A percentile compares a stretch with the other conserved stretches of the same genome.
Conservation (phyloP, 2,888 invertebrate genomes). For the Pristionchus maxplancki region DNA sequence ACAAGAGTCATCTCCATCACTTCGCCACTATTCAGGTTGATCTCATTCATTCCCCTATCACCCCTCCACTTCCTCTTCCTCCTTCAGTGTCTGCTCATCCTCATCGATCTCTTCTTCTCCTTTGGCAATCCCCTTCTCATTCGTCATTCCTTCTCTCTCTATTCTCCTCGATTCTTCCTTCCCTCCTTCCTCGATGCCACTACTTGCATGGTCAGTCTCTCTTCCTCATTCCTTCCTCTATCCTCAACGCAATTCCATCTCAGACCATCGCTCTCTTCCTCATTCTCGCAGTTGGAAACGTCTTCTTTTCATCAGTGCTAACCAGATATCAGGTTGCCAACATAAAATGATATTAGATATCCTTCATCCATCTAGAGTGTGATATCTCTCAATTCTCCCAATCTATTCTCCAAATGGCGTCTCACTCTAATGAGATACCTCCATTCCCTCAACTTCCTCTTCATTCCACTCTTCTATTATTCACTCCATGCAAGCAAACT, state of each 20-base stretch:
- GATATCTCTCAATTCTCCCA: neutral
- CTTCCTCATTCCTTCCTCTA: too few relatives aligned
- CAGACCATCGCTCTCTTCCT: conserved; percentile 11
- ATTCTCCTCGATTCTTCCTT: conserved; percentile 4
- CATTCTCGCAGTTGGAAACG: neutral
- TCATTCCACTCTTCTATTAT: neutral
- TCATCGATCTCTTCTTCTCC: conserved; percentile 20
- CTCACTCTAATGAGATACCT: neutral
- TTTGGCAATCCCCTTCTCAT: neutral
- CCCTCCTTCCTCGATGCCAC: conserved; percentile 25
- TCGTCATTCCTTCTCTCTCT: neutral
- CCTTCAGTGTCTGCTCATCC: neutral
- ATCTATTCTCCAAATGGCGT: neutral
- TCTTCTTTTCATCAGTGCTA: conserved; percentile 12
- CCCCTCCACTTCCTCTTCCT: neutral
- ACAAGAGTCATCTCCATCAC: neutral
- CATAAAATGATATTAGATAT: neutral
- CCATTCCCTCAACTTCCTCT: conserved; percentile 5
- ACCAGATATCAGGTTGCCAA: neutral
- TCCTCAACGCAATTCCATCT: neutral
- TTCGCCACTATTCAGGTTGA: neutral
- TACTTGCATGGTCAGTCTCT: neutral
- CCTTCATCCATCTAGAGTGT: neutral
- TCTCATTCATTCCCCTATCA: neutral
- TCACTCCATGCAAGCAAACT: neutral